These are phyloP conservation scores for Melopsittacus undulatus DNA, from an alignment of 2,797 vertebrate genomes.

Conservation along the genomic window DNA sequence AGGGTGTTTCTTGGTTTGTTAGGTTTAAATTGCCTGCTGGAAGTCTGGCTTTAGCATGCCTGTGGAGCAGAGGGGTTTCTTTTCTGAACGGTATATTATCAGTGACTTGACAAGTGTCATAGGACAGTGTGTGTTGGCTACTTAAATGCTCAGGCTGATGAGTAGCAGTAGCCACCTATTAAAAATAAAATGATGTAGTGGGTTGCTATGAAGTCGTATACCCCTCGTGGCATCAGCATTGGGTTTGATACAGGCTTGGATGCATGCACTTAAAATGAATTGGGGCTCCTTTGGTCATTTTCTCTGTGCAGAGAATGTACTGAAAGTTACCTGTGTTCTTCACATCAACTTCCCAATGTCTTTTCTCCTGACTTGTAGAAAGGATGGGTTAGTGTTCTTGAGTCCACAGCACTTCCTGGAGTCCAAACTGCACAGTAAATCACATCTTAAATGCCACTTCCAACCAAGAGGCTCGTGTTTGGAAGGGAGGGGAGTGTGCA, in stretches of 20 bases:
- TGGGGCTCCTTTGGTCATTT: background rate
- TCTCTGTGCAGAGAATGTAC: background rate
- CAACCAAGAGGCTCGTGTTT: rapidly evolving
- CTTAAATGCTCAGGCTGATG: background rate
- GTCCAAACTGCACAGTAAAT: background rate
- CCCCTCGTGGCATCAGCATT: background rate
- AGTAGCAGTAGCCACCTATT: background rate
- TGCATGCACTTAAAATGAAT: background rate
- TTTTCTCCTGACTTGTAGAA: background rate
- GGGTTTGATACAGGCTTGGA: background rate
- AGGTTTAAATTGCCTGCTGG: background rate
- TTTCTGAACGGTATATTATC: background rate
- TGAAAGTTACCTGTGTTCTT: rapidly evolving
- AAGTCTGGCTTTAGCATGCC: background rate
- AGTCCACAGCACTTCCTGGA: rapidly evolving
- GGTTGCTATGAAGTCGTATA: background rate
- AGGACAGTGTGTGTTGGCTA: background rate
- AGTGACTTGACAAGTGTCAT: background rate
- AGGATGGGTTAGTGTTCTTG: background rate
- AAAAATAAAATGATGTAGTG: background rate
- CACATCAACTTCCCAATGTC: background rate
- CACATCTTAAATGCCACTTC: background rate
- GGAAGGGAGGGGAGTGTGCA: background rate
- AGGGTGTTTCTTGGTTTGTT: background rate
- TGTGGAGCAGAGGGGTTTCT: background rate